Percentiles rank a stretch among this genome's conserved stretches.
Conservation (phyloP, 2,797 vertebrate genomes). For the Argentina silus region DNA sequence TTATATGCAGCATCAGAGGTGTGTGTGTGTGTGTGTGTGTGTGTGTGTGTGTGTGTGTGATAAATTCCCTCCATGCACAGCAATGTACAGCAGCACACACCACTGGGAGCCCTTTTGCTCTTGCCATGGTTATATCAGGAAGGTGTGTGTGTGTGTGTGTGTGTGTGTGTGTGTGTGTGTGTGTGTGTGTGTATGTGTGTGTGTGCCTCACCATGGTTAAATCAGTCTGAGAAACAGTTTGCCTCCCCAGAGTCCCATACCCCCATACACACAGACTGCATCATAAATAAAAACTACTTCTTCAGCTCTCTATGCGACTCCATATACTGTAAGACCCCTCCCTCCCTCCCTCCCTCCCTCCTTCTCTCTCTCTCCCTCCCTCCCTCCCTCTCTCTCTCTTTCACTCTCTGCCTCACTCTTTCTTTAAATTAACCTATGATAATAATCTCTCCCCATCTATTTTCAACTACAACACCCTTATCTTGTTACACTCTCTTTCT, state of each 20-base stretch:
- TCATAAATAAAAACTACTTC: neutral
- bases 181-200: slow-evolving; percentile 1
- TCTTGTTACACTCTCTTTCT: neutral
- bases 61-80: neutral
- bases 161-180: slow-evolving; percentile 4
- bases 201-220: neutral
- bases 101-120: neutral
- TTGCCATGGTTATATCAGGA: neutral
- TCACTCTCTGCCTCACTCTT: no score
- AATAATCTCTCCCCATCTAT: no score
- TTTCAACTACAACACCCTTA: no score
- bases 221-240: slow-evolving; percentile 11
- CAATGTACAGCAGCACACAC: neutral
- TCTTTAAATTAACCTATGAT: no score
- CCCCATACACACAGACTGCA: slow-evolving; percentile 4
- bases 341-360: no score
- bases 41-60: neutral
- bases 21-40: slow-evolving; percentile 2
- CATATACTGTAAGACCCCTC: no score
- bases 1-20: neutral
- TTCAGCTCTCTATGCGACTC: neutral
- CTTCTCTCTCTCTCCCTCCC: neutral
- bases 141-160: neutral
- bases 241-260: slow-evolving; percentile 21
- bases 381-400: neutral